Base-by-base conservation (phyloP, 1,140 invertebrate genomes). In the Megathymus violae region DNA sequence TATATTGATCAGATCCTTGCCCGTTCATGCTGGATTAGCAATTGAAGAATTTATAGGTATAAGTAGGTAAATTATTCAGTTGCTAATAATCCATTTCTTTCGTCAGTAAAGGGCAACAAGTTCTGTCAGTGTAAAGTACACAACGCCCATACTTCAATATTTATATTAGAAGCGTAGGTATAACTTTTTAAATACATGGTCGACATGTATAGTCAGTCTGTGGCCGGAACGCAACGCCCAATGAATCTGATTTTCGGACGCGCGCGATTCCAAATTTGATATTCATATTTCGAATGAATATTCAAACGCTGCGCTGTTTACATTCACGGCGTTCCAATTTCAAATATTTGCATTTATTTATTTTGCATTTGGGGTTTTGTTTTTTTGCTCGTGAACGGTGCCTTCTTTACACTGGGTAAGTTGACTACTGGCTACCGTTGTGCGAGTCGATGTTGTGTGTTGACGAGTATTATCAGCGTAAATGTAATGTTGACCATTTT, bases 301-400 rank as follows among this genome's bases (percentile, higher is more conserved):
- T 86, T 86, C 83, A 86, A 84, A 84, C 80, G 65, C 67, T 56
- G 67, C 71, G 70, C 72, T 80, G 81, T 86, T 84, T 84, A 84
- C 82, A 85, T 86, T 86, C 80, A 82, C 79, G 79, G 78, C 74
- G 77, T 80, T 82, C 78, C 82, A 86, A 86, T 84, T 86, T 80
- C 80, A 77, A 84, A 86, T 86, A 84, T 86, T 85, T 81, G 83
- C 81, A 86, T 86, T 84, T 84, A 82, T 85, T 85, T 85, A 82
- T 86, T 84, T 83, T 82, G 78, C 74, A 77, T 77, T 75, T 59
- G 64, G 69, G 68, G 78, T 72, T 74, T 82, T 36, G 17, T 11
- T 51, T 16, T 51, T 82, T 79, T 78, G 67, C 71, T 59, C 62
- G 62, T 51, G 62, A 31, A 7, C 9, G 27, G 27, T 31, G 27